Evolutionary conservation across 2,888 invertebrate genomes (phyloP).

Genomic region (Sinhomidia bicolor): DNA sequence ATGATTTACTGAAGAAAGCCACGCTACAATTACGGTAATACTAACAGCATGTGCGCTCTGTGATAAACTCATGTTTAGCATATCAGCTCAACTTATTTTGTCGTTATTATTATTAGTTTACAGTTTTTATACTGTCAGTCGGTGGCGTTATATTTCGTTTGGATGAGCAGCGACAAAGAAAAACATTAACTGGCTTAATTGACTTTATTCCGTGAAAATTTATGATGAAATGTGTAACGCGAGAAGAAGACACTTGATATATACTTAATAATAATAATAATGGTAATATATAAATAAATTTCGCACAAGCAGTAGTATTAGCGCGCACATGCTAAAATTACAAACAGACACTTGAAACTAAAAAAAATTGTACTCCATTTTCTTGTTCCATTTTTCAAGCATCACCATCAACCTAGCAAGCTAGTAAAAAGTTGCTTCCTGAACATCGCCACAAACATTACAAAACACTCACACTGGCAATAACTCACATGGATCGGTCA

Average conservation of each 20-base stretch:
- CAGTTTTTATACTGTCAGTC: neutral
- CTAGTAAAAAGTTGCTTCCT: conserved; percentile 48
- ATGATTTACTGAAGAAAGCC: conserved; percentile 8
- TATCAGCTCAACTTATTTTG: neutral
- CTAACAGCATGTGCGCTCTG: neutral
- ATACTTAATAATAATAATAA: conserved; percentile 1
- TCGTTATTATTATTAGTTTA: neutral
- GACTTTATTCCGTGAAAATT: conserved; percentile 52
- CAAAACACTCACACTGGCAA: neutral
- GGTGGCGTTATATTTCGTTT: neutral
- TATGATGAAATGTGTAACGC: conserved; percentile 9
- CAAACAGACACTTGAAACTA: conserved; percentile 18
- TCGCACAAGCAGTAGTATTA: neutral
- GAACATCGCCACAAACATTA: neutral
- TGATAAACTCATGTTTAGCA: conserved; percentile 8
- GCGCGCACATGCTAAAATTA: neutral
- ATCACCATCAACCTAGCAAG: neutral
- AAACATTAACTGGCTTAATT: conserved; percentile 49
- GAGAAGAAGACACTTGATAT: conserved; percentile 4
- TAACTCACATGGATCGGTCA: no score
- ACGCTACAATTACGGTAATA: neutral
- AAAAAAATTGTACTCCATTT: neutral
- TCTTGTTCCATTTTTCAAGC: conserved; percentile 1
- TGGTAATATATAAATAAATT: neutral
- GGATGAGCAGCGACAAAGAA: neutral